Conservation (phyloP, 1,140 invertebrate genomes). For the Hylaeus volcanicus region DNA sequence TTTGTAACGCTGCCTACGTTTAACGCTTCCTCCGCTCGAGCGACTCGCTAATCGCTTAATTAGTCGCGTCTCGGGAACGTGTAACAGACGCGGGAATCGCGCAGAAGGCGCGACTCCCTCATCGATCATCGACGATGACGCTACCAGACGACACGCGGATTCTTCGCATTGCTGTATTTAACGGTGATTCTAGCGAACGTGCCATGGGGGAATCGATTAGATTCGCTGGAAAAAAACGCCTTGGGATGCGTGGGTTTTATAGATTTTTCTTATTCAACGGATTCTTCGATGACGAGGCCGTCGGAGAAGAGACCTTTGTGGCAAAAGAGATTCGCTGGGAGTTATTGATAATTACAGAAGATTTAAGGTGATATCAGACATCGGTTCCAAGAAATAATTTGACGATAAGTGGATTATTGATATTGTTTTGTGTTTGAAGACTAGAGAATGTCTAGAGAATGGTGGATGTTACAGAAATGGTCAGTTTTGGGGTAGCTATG, state of each 20-base stretch:
- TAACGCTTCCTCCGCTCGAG: constrained; percentile 1
- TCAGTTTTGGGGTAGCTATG: too few species aligned
- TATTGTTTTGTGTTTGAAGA: too few species aligned
- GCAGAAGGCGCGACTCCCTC: background rate
- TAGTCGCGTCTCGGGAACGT: constrained; percentile 29
- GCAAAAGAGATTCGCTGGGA: too few species aligned
- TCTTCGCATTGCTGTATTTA: constrained; percentile 5
- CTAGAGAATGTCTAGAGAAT: too few species aligned
- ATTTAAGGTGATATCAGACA: too few species aligned
- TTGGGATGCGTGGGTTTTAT: background rate
- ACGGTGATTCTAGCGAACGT: constrained; percentile 29
- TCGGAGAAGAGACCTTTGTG: too few species aligned
- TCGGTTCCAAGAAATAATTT: too few species aligned
- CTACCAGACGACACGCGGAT: constrained; percentile 23
- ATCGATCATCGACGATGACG: constrained; percentile 2
- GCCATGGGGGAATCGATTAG: constrained; percentile 9
- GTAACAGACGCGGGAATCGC: constrained; percentile 7
- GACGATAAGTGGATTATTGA: too few species aligned
- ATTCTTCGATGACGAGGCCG: too few species aligned
- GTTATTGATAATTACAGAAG: too few species aligned
- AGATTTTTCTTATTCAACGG: too few species aligned
- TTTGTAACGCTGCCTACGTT: background rate
- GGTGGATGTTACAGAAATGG: too few species aligned
- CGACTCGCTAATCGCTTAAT: constrained; percentile 52
- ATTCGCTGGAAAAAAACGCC: background rate